A percentile compares a stretch with the other conserved stretches of the same genome.
Evolutionary conservation across 37 sponge, comb jelly and placozoan species (phyloP).

Genomic region (Geodia barretti): DNA sequence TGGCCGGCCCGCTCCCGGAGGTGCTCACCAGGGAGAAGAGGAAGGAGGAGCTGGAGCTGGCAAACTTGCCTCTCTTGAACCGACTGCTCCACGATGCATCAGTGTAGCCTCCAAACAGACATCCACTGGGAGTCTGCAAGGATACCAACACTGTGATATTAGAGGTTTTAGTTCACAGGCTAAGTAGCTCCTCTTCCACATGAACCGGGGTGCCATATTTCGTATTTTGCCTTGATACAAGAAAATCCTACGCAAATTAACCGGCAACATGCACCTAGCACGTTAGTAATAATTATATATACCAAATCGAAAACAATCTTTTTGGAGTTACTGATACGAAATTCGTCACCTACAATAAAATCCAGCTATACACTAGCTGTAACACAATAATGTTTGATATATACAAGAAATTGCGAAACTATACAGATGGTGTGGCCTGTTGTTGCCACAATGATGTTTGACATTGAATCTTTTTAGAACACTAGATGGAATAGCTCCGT

Average conservation of each 20-base stretch:
- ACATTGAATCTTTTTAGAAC: too few species aligned
- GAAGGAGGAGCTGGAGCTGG: slow-evolving; percentile 61
- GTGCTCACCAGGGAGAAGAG: slow-evolving; percentile 75
- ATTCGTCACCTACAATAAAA: too few species aligned
- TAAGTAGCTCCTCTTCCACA: neutral
- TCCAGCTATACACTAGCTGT: too few species aligned
- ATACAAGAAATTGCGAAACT: neutral
- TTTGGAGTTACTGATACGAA: too few species aligned
- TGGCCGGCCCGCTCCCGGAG: slow-evolving; percentile 25
- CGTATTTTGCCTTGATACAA: neutral
- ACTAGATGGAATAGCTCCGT: neutral
- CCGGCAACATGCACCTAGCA: too few species aligned
- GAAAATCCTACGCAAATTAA: too few species aligned
- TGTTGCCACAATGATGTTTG: too few species aligned
- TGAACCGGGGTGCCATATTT: neutral
- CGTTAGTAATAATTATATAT: too few species aligned
- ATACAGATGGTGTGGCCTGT: neutral
- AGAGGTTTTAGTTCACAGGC: neutral
- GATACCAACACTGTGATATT: slow-evolving; percentile 6
- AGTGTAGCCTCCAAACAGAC: slow-evolving; percentile 83
- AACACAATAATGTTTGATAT: too few species aligned
- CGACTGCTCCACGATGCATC: slow-evolving; percentile 80
- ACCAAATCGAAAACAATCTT: too few species aligned
- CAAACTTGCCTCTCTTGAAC: slow-evolving; percentile 66
- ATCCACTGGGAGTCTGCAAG: slow-evolving; percentile 49